phyloP scores from a whole-genome alignment of 2,113 vertebrate genomes.

The Recurvirostra avosetta region DNA sequence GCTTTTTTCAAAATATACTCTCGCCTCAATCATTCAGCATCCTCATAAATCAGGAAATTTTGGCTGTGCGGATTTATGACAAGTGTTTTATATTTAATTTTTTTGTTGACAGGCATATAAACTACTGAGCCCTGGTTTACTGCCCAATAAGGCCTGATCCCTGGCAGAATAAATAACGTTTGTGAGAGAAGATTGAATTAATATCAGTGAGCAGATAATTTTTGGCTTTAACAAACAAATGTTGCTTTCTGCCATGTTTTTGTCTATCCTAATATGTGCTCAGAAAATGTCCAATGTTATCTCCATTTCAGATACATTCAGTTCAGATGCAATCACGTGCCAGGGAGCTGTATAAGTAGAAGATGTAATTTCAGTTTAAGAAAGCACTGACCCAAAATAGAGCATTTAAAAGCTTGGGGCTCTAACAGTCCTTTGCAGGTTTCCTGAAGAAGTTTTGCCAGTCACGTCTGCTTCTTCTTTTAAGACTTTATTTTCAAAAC shows the following conservation, averaged over 20 bases:
- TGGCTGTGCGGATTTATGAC: neutral
- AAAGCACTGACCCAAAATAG: neutral
- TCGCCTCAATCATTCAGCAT: neutral
- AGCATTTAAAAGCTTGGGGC: neutral
- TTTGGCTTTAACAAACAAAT: neutral
- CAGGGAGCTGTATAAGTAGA: neutral
- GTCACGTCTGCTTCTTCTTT: neutral
- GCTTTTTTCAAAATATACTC: neutral
- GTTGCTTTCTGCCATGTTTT: neutral
- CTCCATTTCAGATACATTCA: neutral
- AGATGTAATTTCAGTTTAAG: neutral
- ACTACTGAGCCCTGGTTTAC: neutral
- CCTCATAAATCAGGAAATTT: slow-evolving; percentile 13
- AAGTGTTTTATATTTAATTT: neutral
- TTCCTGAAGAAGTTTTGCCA: neutral
- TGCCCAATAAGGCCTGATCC: neutral
- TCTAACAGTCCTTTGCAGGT: neutral
- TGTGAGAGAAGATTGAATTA: neutral
- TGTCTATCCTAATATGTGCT: neutral
- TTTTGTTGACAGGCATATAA: neutral
- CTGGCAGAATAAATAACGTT: neutral
- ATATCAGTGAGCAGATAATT: neutral
- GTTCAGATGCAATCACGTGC: neutral
- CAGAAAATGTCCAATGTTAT: neutral
- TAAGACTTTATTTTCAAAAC: neutral